Base-by-base conservation (phyloP, 2,797 vertebrate genomes). In the Danionella dracula region DNA sequence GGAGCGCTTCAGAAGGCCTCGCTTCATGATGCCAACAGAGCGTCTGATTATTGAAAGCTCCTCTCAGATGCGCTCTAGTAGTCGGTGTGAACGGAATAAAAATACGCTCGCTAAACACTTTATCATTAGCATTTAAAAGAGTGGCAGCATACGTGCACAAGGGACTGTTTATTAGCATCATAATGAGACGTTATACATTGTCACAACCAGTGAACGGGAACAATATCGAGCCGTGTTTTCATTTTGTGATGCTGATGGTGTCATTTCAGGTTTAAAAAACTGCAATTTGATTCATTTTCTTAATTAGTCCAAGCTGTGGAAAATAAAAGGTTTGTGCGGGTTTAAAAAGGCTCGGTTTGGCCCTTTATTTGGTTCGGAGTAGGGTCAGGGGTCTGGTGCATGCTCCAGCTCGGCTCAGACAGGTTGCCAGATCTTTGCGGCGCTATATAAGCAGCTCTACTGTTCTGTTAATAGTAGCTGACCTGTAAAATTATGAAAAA, bases 101-200 rank as follows among this genome's bases (percentile, higher is more conserved):
- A 59, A 40, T 15, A 19, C 21, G 71, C 53, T 68, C 71, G 80
- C 67, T 77, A 84, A 85, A 85, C 82, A 83, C 75, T 79, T 83
- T 76, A 60, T 53, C 72, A 75, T 84, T 70, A 77, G 63, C 78
- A 74, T 85, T 79, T 75, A 70, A 83, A 81, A 76, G 76, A 73
- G 49, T 71, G 70, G 71, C 71, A 77, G 71, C 71, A 57, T 71
- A 75, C 54, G 70, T 74, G 73, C 58, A 66, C 15, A 17, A 75
- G 68, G 7, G 57, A 61, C 63, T 51, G 61, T 27, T 55, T 42
- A 71, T 67, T 72, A 79, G 72, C 60, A 76, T 34, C 12, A 78
- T 53, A 77, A 81, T 70, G 59, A 55, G 49, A 27, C 20, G 35
- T 49, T 55, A 34, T 63, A 70, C 53, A 59, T 63, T 29, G 35